phyloP scores from a whole-genome alignment of 2,888 invertebrate species.

The Polyploca ridens region DNA sequence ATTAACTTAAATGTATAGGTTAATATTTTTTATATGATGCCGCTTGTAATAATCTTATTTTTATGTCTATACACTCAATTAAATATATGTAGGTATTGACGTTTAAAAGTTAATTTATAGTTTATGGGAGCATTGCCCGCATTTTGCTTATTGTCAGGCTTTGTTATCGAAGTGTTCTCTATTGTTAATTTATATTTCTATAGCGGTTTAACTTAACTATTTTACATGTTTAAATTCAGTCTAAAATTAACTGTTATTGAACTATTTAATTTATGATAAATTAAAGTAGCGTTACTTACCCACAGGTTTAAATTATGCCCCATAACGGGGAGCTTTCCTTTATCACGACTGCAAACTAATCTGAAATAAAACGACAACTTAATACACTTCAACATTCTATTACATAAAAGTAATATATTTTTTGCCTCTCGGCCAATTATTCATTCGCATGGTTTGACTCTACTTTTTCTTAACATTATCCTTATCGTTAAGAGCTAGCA shows the following conservation, averaged over 20 bases:
- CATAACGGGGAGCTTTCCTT: constrained; percentile 67
- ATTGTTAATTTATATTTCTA: background rate
- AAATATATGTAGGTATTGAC: background rate
- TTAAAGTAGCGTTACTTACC: constrained; percentile 60
- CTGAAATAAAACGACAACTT: constrained; percentile 42
- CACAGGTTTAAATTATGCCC: constrained; percentile 60
- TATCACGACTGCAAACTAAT: constrained; percentile 38
- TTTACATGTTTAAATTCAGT: background rate
- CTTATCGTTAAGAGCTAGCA: background rate
- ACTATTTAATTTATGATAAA: constrained; percentile 21
- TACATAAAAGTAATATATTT: background rate
- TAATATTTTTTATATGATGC: constrained; percentile 1
- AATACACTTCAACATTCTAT: background rate
- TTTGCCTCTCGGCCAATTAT: background rate
- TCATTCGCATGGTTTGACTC: background rate
- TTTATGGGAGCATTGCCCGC: constrained; percentile 1
- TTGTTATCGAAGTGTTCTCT: background rate
- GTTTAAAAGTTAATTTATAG: background rate
- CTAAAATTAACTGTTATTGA: background rate
- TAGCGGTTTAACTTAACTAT: background rate
- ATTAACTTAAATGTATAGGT: background rate
- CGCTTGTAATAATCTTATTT: background rate
- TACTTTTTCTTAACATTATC: background rate
- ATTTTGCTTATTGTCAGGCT: constrained; percentile 1
- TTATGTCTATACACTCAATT: background rate